Base-by-base conservation (phyloP, 2,797 vertebrate species). In the Selene dorsalis region DNA sequence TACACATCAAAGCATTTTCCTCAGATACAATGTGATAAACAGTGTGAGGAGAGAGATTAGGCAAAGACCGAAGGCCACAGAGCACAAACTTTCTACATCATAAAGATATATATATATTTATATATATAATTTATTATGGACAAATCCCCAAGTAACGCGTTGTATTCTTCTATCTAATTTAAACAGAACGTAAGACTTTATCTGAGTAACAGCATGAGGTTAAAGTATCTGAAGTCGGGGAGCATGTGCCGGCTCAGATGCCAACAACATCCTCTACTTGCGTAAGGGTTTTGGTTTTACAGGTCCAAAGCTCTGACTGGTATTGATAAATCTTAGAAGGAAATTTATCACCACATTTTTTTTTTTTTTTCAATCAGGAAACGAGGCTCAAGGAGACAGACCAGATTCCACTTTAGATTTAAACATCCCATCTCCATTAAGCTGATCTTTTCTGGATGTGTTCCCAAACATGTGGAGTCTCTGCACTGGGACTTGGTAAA, bases 31-130 rank as follows among this genome's bases (percentile, higher is more conserved):
- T 65, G 55, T 69, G 68, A 84, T 76, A 71, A 38, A 82, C 65
- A 69, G 75, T 74, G 73, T 68, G 83, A 90, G 84, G 82, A 84
- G 71, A 83, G 62, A 73, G 79, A 88, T 84, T 66, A 80, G 88
- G 80, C 69, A 66, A 82, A 88, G 74, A 83, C 73, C 17, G 47
- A 83, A 89, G 89, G 90, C 89, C 90, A 92, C 89, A 61, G 72
- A 90, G 84, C 86, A 91, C 89, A 71, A 70, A 89, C 74, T 8
- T 82, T 90, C 86, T 90, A 93, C 89, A 80, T 85, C 85, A 85
- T 88, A 92, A 74, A 89, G 71, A 91, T 66, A 89, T 83, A 82
- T 80, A 64, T 48, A 60, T 82, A 57, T 79, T 64, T 73, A 35
- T 86, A 82, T 87, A 71, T 89, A 85, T 80, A 84, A 89, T 88